Evolutionary conservation across 2,888 invertebrate species (phyloP).

Genomic region (Mimachlamys varia): DNA sequence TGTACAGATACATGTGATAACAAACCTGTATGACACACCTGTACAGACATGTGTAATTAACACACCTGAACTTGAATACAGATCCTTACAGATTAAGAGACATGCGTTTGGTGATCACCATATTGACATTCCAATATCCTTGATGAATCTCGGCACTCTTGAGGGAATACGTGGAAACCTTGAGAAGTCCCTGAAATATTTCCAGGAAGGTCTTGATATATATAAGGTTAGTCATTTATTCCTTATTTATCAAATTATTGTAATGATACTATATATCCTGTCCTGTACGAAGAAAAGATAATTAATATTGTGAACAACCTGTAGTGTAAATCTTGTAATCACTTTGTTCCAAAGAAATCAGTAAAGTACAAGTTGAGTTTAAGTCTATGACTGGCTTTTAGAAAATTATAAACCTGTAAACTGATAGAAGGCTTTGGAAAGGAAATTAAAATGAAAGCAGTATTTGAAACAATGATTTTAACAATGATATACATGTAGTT

Average conservation of each 20-base stretch:
- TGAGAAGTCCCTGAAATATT: conserved; percentile 60
- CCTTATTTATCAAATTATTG: too few relatives aligned
- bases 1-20: not conserved
- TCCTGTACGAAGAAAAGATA: too few relatives aligned
- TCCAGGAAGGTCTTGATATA: conserved; percentile 62
- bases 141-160: conserved; percentile 68
- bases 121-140: conserved; percentile 66
- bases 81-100: conserved; percentile 72
- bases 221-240: conserved; percentile 59
- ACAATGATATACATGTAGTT: too few relatives aligned
- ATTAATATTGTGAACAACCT: too few relatives aligned
- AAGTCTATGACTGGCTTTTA: too few relatives aligned
- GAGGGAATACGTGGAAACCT: conserved; percentile 60
- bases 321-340: too few relatives aligned
- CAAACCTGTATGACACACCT: not conserved
- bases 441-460: too few relatives aligned
- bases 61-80: conserved; percentile 48
- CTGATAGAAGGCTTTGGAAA: too few relatives aligned
- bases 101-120: conserved; percentile 71
- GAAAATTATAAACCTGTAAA: too few relatives aligned
- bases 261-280: not conserved
- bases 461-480: too few relatives aligned
- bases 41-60: not conserved
- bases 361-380: too few relatives aligned
- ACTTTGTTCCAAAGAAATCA: too few relatives aligned